Percentiles rank a stretch among this genome's conserved stretches.
Evolutionary conservation across 2,888 invertebrate species (phyloP).

Genomic region (Thymelicus acteon): DNA sequence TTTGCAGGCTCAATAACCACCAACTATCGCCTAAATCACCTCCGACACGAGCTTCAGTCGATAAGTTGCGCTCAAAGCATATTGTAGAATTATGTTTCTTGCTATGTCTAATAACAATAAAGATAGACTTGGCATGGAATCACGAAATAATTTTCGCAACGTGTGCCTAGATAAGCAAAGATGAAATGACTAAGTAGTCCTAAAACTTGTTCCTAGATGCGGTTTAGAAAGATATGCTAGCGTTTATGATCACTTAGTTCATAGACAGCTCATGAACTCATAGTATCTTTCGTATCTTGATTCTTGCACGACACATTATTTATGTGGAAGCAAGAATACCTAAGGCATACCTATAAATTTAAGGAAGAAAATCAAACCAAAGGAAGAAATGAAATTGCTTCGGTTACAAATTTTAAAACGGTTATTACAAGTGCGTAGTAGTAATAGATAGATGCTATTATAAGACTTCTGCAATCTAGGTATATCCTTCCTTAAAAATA

Average conservation of each 20-base stretch:
- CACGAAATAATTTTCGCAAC: slow-evolving; percentile 49
- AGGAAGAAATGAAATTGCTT: too few relatives aligned
- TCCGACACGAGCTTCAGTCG: slow-evolving; percentile 43
- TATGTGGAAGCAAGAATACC: too few relatives aligned
- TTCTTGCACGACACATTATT: too few relatives aligned
- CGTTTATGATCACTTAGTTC: slow-evolving; percentile 2
- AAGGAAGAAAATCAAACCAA: too few relatives aligned
- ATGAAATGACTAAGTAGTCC: slow-evolving; percentile 16
- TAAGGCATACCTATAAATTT: too few relatives aligned
- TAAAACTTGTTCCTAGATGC: slow-evolving; percentile 18
- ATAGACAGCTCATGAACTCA: not conserved
- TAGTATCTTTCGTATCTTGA: too few relatives aligned
- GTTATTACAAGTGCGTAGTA: too few relatives aligned
- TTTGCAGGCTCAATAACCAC: slow-evolving; percentile 36
- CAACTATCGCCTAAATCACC: slow-evolving; percentile 39
- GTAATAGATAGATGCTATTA: too few relatives aligned
- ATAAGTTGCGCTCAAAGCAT: slow-evolving; percentile 43
- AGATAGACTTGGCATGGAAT: slow-evolving; percentile 46
- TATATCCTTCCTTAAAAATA: too few relatives aligned
- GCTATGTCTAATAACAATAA: slow-evolving; percentile 48
- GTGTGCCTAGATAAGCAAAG: slow-evolving; percentile 41
- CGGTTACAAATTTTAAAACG: too few relatives aligned
- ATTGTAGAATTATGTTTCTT: slow-evolving; percentile 49
- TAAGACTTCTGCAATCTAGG: too few relatives aligned
- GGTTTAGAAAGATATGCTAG: not conserved